Evolutionary conservation across 2,888 invertebrate genomes (phyloP), one percentile per base, ranked within the genome.

Genomic region (Dryobota labecula): DNA sequence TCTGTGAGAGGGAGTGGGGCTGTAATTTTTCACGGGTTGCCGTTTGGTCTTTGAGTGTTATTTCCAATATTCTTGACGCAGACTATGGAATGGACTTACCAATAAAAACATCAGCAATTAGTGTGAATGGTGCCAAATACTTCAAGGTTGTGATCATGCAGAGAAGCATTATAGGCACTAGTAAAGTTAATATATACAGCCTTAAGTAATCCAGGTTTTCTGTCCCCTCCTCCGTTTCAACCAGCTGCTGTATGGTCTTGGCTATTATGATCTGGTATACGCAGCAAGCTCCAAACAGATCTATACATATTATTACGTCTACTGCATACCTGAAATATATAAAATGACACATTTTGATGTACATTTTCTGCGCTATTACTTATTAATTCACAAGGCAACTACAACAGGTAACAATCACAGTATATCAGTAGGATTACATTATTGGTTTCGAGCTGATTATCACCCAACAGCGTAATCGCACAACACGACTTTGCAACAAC

Each of bases 181-280:
- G 70, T 3, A 95, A 69, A 0, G 89, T 85, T 15, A 95, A 64
- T 8, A 95, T 90, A 62, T 95, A 95, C 0, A 95, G 84, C 73
- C 95, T 90, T 24, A 95, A 69, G 3, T 86, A 83, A n/a, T 90
- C 85, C 24, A 91, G 60, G 20, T 90, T 88, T 13, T 85, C 86
- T 0, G 43, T 69, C 7, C 87, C 75, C 0, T 80, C 87, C 0
- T 87, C 84, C 0, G 83, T 75, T 54, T 92, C 90, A 0, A 92
- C 82, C 2, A 95, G 77, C 73, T 94, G 94, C 65, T 92, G 91
- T 7, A 95, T 91, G 0, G 95, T 94, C 77, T 94, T 94, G 0
- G 95, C 95, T 83, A 95, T 95, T 30, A 95, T 95, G 47, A 95
- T 94, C 71, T 94, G 92, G 80, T 95, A 96, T 0, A 95, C 95